Conservation (phyloP, 2,113 vertebrate species). For the Illadopsis cleaveri region DNA sequence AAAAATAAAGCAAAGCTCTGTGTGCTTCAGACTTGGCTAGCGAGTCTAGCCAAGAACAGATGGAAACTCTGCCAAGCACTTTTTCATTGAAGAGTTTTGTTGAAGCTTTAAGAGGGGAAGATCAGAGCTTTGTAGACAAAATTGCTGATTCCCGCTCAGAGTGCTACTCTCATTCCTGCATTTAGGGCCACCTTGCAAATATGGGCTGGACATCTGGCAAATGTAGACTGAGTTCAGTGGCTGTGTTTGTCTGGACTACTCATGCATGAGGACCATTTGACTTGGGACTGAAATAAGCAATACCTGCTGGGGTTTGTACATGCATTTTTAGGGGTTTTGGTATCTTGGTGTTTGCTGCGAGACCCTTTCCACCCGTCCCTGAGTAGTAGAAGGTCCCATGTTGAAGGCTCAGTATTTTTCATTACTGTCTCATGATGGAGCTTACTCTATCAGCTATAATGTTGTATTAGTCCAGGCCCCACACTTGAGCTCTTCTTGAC, state of each 20-base stretch:
- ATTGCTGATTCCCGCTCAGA: background rate
- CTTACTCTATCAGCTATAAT: background rate
- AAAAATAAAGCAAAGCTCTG: constrained; percentile 5
- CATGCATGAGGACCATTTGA: background rate
- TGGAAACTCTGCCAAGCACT: constrained; percentile 57
- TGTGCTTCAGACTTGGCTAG: constrained; percentile 23
- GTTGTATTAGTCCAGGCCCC: background rate
- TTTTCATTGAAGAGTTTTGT: constrained; percentile 66
- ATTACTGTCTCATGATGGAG: background rate
- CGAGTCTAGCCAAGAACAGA: constrained; percentile 37
- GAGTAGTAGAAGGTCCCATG: background rate
- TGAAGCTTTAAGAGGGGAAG: constrained; percentile 36
- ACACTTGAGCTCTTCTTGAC: background rate
- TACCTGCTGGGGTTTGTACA: background rate
- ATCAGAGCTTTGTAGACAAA: background rate
- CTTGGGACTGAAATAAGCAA: background rate
- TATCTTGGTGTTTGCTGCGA: background rate
- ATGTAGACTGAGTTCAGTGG: background rate
- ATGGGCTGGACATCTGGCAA: background rate
- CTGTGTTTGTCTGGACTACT: background rate
- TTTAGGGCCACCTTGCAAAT: background rate
- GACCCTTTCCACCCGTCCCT: background rate
- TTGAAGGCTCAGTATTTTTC: background rate
- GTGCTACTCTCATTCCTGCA: background rate
- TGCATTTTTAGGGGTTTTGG: background rate